A percentile compares a stretch with the other conserved stretches of the same genome.
Conservation (phyloP, 2,888 invertebrate species). For the Leptarthrus brevirostris region DNA sequence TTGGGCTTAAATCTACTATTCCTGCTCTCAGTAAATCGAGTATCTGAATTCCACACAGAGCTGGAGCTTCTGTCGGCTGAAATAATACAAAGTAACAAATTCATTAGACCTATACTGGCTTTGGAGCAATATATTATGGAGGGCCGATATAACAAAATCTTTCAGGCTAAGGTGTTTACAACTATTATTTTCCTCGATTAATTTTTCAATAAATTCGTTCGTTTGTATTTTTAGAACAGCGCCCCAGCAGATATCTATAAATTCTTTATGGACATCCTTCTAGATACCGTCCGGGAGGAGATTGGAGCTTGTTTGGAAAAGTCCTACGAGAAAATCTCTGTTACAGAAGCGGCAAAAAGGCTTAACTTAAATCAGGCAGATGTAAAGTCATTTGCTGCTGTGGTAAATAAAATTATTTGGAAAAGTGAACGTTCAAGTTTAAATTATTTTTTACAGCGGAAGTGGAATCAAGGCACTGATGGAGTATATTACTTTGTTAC, state of each 20-base stretch:
- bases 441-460: slow-evolving; percentile 72
- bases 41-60: slow-evolving; percentile 99
- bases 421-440: slow-evolving; percentile 42
- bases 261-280: slow-evolving; percentile 94
- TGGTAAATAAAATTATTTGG: slow-evolving; percentile 69
- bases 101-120: slow-evolving; percentile 93
- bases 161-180: slow-evolving; percentile 79
- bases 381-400: slow-evolving; percentile 82
- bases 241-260: slow-evolving; percentile 96
- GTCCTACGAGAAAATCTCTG: slow-evolving; percentile 90
- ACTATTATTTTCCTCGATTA: neutral
- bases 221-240: slow-evolving; percentile 75
- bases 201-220: neutral
- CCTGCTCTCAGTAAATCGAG: slow-evolving; percentile 92
- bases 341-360: slow-evolving; percentile 88
- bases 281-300: slow-evolving; percentile 95
- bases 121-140: slow-evolving; percentile 99
- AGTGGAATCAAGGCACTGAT: slow-evolving; percentile 83
- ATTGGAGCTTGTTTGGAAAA: slow-evolving; percentile 97
- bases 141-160: slow-evolving; percentile 98
- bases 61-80: slow-evolving; percentile 92
- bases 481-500: slow-evolving; percentile 85
- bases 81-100: slow-evolving; percentile 91
- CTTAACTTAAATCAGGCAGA: slow-evolving; percentile 85
- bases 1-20: slow-evolving; percentile 94